Evolutionary conservation across 2,797 vertebrate genomes (phyloP).

Genomic region (Hephaestus fuliginosus): DNA sequence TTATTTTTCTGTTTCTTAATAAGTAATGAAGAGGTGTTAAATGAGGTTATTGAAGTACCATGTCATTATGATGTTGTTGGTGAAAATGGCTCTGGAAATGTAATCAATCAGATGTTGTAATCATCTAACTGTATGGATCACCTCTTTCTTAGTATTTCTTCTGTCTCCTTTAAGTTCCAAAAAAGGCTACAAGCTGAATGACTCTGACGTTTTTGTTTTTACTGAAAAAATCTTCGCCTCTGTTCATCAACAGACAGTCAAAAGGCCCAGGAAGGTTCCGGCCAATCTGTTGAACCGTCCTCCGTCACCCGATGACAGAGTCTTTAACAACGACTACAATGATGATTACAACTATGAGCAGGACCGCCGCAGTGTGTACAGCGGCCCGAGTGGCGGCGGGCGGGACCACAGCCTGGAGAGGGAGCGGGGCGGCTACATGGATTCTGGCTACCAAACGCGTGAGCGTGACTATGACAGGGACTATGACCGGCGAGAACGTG

Average conservation of each 20-base stretch:
- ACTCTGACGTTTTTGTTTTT: not conserved
- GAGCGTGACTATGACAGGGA: conserved; percentile 75
- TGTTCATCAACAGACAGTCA: conserved; percentile 87
- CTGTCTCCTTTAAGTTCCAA: not conserved
- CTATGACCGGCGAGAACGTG: conserved; percentile 79
- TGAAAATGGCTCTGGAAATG: not conserved
- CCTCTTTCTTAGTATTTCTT: not conserved
- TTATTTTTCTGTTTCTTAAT: not conserved
- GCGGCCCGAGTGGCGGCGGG: conserved; percentile 84
- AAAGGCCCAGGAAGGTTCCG: conserved; percentile 91
- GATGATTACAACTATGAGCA: conserved; percentile 88
- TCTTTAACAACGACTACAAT: conserved; percentile 90
- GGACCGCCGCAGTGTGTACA: conserved; percentile 90
- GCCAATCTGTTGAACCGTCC: conserved; percentile 82
- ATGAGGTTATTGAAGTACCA: not conserved
- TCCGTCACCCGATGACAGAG: conserved; percentile 87
- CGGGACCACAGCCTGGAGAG: conserved; percentile 83
- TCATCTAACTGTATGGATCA: not conserved
- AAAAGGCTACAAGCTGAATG: not conserved
- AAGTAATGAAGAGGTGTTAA: not conserved
- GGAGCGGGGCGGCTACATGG: conserved; percentile 70
- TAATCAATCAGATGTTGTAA: not conserved
- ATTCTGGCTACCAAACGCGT: conserved; percentile 79
- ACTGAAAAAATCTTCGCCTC: not conserved
- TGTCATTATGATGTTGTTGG: not conserved